Evolutionary conservation across 2,888 invertebrate species (phyloP), one percentile per base, ranked within the genome.

Genomic region (Spodoptera exigua): DNA sequence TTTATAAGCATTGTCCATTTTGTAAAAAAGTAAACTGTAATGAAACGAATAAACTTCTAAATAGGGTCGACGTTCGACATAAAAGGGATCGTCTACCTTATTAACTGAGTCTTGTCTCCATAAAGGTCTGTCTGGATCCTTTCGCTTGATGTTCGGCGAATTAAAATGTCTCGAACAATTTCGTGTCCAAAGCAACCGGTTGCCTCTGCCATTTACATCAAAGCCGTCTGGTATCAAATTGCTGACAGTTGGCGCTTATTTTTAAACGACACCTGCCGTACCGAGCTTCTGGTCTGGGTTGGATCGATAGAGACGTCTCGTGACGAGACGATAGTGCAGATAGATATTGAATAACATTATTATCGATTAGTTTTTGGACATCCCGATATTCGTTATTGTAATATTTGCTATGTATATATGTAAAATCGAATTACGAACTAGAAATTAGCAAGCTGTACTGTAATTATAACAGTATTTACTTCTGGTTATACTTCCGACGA

Each of bases 161-260:
- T 70, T 63, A 70, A 73, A 66, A 48, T 43, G 66, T 59, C 53
- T 45, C 35, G 46, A 56, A 49, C 18, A 52, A 55, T 57, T 62
- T 65, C 37, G 21, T 62, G 39, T 49, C 21, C 37, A 47, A 48
- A 37, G 49, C 45, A 58, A 64, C 65, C 57, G 61, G 58, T 71
- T 70, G 57, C 49, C 44, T 27, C 27, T 27, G 27, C 27, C 27
- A 27, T 39, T 59, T 39, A 63, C 73, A 75, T 61, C 70, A 70
- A 72, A 75, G 65, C 39, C 43, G 70, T 58, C 62, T 71, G 60
- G 63, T 78, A 69, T 76, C 70, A 65, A 70, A 67, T 78, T 78
- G 62, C 70, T 52, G 57, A 54, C 79, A 77, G 73, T 70, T 78
- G 62, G 55, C 27, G 51, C 51, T 73, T 78, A 69, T 75, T 74